These are phyloP conservation scores for Antheraea mylitta DNA, from an alignment of 1,140 invertebrate genomes.

Conservation along the genomic window DNA sequence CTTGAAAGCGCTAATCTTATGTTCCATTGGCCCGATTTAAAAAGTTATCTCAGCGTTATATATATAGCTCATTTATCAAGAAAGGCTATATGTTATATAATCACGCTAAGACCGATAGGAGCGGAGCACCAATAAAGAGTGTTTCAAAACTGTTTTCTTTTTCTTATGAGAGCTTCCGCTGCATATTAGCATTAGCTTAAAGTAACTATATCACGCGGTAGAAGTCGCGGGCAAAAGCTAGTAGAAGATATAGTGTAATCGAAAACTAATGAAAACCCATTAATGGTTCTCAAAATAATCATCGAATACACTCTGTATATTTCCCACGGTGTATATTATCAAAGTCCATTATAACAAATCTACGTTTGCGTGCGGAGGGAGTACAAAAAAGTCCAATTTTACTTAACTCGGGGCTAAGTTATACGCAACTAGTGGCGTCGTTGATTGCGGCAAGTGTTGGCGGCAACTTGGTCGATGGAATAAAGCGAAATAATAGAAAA, in stretches of 20 bases:
- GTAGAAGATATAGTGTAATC: conserved; percentile 15
- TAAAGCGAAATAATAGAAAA: conserved; percentile 35
- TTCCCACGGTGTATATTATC: conserved; percentile 53
- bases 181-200: no score
- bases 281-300: conserved; percentile 37
- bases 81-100: no score
- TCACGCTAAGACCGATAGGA: no score
- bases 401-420: conserved; percentile 4
- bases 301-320: conserved; percentile 46
- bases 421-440: background rate
- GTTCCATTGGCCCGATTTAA: no score
- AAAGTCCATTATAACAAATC: conserved; percentile 30
- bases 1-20: no score
- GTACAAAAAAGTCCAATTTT: background rate
- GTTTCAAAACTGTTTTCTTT: no score
- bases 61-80: no score
- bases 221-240: no score
- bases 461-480: conserved; percentile 22
- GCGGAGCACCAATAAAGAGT: no score
- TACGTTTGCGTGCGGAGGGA: conserved; percentile 17
- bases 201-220: no score
- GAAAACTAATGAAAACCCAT: conserved; percentile 40
- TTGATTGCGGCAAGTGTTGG: conserved; percentile 20
- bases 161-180: no score
- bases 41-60: no score